Percentiles rank a stretch among this genome's conserved stretches.
phyloP scores from a whole-genome alignment of 1,140 invertebrate genomes.

The Drosophila lowei region DNA sequence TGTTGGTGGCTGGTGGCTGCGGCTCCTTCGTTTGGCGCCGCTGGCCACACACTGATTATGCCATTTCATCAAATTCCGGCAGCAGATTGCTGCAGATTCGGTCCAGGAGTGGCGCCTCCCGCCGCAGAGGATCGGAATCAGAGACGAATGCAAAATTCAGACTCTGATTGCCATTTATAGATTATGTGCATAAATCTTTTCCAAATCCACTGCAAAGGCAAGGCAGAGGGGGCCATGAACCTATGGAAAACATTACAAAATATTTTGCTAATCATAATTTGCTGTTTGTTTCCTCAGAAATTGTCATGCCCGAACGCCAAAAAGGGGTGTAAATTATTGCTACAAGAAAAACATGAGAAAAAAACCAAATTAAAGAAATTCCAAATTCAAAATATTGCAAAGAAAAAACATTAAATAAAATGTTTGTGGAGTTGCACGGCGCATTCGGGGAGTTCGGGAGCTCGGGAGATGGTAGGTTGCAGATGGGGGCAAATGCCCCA shows the following conservation, averaged over 20 bases:
- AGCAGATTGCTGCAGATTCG: slow-evolving; percentile 31
- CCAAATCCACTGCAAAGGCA: slow-evolving; percentile 18
- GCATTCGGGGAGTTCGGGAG: slow-evolving; percentile 37
- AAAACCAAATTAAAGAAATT: slow-evolving; percentile 67
- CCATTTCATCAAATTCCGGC: slow-evolving; percentile 66
- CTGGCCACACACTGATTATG: slow-evolving; percentile 43
- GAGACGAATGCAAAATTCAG: slow-evolving; percentile 8
- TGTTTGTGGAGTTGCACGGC: slow-evolving; percentile 48
- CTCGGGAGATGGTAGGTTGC: slow-evolving; percentile 24
- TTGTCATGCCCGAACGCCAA: slow-evolving; percentile 16
- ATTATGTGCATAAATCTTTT: slow-evolving; percentile 65
- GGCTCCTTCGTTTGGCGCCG: slow-evolving; percentile 55
- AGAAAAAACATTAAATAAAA: slow-evolving; percentile 66
- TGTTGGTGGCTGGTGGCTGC: not conserved
- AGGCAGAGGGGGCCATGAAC: slow-evolving; percentile 39
- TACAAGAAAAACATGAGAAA: slow-evolving; percentile 8
- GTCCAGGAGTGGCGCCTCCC: slow-evolving; percentile 38
- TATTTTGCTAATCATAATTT: slow-evolving; percentile 49
- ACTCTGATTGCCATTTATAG: slow-evolving; percentile 63
- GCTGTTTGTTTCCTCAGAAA: slow-evolving; percentile 7
- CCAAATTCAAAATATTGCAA: slow-evolving; percentile 67
- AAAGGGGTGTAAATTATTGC: slow-evolving; percentile 51
- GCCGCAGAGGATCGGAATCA: slow-evolving; percentile 37
- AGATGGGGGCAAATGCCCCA: slow-evolving; percentile 15
- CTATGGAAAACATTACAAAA: slow-evolving; percentile 41